phyloP scores from a whole-genome alignment of 1,140 invertebrate species.

The Leptoteleia sp. region DNA sequence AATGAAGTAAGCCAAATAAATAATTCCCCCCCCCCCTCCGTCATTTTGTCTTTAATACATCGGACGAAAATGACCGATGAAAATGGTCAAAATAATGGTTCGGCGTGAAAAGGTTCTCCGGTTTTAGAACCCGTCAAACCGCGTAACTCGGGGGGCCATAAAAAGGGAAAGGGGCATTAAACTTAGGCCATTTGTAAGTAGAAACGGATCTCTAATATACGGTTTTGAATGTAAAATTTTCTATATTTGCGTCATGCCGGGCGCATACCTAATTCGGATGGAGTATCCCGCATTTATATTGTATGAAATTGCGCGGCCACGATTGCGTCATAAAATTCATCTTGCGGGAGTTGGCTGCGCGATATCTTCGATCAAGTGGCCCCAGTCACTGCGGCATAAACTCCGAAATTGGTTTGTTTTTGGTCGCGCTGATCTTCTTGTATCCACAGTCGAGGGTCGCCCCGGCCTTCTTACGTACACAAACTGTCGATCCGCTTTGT shows the following conservation, averaged over 20 bases:
- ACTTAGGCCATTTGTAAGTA: constrained; percentile 32
- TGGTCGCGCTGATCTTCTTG: constrained; percentile 60
- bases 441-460: constrained; percentile 54
- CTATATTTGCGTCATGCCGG: constrained; percentile 26
- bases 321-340: constrained; percentile 53
- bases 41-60: no score
- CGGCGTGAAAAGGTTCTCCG: no score
- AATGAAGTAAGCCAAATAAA: no score
- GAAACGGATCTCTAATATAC: constrained; percentile 28
- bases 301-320: constrained; percentile 44
- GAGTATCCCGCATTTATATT: constrained; percentile 42
- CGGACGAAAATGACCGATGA: no score
- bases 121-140: not conserved
- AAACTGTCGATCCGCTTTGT: constrained; percentile 28
- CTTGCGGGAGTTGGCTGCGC: constrained; percentile 27
- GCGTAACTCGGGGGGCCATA: not conserved
- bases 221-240: constrained; percentile 23
- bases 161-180: constrained; percentile 3
- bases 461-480: constrained; percentile 42
- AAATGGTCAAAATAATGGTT: constrained; percentile 9
- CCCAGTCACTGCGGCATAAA: constrained; percentile 21
- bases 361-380: constrained; percentile 45
- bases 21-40: no score
- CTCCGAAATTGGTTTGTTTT: constrained; percentile 56
- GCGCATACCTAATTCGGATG: constrained; percentile 49